These are phyloP conservation scores for Sminthurides aquaticus DNA, from an alignment of 2,888 invertebrate genomes.

Conservation along the genomic window DNA sequence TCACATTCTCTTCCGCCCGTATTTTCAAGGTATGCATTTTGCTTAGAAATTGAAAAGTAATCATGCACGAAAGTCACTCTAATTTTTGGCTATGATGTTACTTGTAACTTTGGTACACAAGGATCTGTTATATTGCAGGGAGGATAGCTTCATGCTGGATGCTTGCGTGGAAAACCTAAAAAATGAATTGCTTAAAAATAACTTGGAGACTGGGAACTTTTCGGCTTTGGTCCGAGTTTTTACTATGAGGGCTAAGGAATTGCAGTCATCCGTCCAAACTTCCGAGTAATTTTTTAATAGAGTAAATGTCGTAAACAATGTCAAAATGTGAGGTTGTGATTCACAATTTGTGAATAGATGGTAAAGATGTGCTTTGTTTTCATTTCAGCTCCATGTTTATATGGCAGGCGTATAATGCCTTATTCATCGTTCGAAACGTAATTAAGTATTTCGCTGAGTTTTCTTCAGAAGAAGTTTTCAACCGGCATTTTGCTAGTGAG, in stretches of 20 bases:
- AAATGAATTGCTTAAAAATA: slow-evolving; percentile 72
- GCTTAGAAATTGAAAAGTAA: slow-evolving; percentile 43
- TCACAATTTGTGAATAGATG: too few species aligned
- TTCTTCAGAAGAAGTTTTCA: slow-evolving; percentile 77
- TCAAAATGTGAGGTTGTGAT: not conserved
- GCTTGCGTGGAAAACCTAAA: slow-evolving; percentile 66
- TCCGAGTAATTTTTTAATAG: slow-evolving; percentile 65
- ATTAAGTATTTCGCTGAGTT: slow-evolving; percentile 83
- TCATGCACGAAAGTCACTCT: not conserved
- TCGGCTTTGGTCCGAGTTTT: slow-evolving; percentile 80
- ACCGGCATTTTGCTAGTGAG: slow-evolving; percentile 67
- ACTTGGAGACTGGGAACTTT: slow-evolving; percentile 80
- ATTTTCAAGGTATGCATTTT: slow-evolving; percentile 63
- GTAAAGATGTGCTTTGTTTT: slow-evolving; percentile 32
- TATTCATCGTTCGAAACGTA: slow-evolving; percentile 75
- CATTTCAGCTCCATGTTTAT: slow-evolving; percentile 64
- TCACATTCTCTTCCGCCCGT: slow-evolving; percentile 84
- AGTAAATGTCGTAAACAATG: not conserved
- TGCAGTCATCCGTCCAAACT: slow-evolving; percentile 75
- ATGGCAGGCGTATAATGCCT: slow-evolving; percentile 90
- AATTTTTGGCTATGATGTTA: not conserved
- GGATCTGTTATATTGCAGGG: slow-evolving; percentile 51
- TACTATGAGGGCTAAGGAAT: slow-evolving; percentile 68
- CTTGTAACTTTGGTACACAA: not conserved
- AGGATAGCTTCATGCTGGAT: slow-evolving; percentile 73